Base-by-base conservation (phyloP, 2,888 invertebrate genomes). In the Acanthosepion lycidas region DNA sequence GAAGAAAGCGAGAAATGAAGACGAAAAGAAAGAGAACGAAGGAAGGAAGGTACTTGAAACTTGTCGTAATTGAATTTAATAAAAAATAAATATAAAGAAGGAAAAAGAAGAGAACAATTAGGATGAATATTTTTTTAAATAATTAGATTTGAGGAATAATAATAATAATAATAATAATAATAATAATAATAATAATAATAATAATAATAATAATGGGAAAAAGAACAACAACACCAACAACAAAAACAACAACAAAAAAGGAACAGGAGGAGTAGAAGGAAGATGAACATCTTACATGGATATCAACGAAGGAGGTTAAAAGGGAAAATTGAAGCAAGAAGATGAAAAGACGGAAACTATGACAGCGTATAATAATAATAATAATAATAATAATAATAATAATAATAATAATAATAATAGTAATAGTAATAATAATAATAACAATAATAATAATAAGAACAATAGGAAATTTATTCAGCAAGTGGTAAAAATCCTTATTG, bases 301-400 rank as follows among this genome's bases (percentile, higher is more conserved):
- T 20, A 59, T 59, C 15, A 4, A 59, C 6, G 6, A 23, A 23
- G 15, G 20, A 59, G 6, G 20, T 20, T 59, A 59, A 59, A 6
- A 59, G 20, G 15, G 20, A 59, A 20, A 59, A 59, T 59, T 23
- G 20, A 20, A 59, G 20, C 20, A 59, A 59, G 20, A 59, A 59
- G 23, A 59, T 20, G 53, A 53, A 53, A 15, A 53, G 15, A 15
- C 9, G 15, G 53, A 53, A 53, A 15, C 2, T 42, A 42, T 42
- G 42, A 42, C 42, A 42, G 42, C 42, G 2, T 9, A 78, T 28
- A 78, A 78, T 28, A 78, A 78, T 28, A 78, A 78, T 28, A 78
- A 78, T 78, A n/a, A 78, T 78, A 78, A 78, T 78, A 78, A 78
- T 78, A 78, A 78, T 78, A 78, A 78, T 78, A 78, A 78, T 78